Conservation (phyloP, 2,113 vertebrate species). For the Nycticorax nycticorax region DNA sequence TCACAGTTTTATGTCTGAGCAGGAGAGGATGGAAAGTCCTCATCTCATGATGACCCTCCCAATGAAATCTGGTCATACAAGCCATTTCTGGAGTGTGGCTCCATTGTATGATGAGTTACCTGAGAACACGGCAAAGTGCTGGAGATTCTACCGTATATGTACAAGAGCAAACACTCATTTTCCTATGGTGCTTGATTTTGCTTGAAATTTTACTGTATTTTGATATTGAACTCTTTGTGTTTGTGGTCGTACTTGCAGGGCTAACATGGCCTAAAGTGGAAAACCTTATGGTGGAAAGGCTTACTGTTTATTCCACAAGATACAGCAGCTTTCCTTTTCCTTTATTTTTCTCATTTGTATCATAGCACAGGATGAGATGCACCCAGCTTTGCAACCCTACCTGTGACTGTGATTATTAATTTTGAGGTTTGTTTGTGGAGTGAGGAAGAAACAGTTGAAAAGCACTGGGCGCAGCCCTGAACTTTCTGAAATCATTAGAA, state of each 20-base stretch:
- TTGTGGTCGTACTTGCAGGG: neutral
- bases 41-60: neutral
- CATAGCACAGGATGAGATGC: neutral
- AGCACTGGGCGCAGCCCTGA: neutral
- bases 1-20: neutral
- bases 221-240: neutral
- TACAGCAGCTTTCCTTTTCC: neutral
- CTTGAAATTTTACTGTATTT: neutral
- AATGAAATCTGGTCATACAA: neutral
- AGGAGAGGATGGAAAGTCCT: neutral
- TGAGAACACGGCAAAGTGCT: neutral
- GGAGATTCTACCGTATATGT: neutral
- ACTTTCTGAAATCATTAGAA: neutral
- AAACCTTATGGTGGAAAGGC: neutral
- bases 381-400: neutral
- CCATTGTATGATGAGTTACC: neutral
- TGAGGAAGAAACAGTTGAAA: neutral
- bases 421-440: neutral
- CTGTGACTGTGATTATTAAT: neutral
- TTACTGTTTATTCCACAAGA: neutral
- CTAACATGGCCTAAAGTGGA: neutral
- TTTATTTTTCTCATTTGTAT: neutral
- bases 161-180: neutral
- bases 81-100: neutral
- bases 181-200: neutral